Percentiles rank a stretch among this genome's conserved stretches.
These are phyloP conservation scores for Drosophila orena DNA, from an alignment of 1,140 invertebrate species.

Conservation along the genomic window DNA sequence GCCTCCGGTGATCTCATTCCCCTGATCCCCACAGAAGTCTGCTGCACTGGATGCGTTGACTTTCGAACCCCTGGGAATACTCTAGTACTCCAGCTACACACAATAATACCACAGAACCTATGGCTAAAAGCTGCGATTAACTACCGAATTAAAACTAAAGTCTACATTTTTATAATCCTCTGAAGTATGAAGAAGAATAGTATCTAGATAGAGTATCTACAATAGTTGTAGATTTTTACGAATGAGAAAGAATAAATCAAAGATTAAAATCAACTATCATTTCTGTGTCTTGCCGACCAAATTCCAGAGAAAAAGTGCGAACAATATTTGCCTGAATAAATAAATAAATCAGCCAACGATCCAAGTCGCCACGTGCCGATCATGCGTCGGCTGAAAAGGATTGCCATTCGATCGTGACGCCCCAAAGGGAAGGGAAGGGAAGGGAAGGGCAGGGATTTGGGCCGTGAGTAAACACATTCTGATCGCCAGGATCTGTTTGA, in stretches of 20 bases:
- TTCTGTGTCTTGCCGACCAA: not conserved
- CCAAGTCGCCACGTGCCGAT: conserved; percentile 52
- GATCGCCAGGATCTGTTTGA: conserved; percentile 17
- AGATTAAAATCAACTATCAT: too few relatives aligned
- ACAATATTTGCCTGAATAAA: not conserved
- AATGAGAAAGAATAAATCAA: too few relatives aligned
- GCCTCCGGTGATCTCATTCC: conserved; percentile 32
- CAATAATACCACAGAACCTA: too few relatives aligned
- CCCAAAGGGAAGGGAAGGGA: conserved; percentile 27
- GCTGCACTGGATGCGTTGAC: conserved; percentile 18
- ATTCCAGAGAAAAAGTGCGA: not conserved
- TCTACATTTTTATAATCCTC: too few relatives aligned
- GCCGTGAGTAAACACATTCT: conserved; percentile 63
- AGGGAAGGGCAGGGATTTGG: conserved; percentile 44
- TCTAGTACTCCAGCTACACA: not conserved
- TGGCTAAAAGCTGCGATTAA: too few relatives aligned
- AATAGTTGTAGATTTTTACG: too few relatives aligned
- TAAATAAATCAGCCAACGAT: not conserved
- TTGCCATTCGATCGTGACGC: conserved; percentile 58
- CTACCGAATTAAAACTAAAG: too few relatives aligned
- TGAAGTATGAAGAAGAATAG: too few relatives aligned
- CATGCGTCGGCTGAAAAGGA: conserved; percentile 37
- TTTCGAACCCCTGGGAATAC: conserved; percentile 28
- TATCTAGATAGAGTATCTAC: too few relatives aligned
- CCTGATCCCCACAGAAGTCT: not conserved